These are phyloP conservation scores for Pristionchus fissidentatus DNA, from an alignment of 2,888 invertebrate genomes.

Conservation along the genomic window DNA sequence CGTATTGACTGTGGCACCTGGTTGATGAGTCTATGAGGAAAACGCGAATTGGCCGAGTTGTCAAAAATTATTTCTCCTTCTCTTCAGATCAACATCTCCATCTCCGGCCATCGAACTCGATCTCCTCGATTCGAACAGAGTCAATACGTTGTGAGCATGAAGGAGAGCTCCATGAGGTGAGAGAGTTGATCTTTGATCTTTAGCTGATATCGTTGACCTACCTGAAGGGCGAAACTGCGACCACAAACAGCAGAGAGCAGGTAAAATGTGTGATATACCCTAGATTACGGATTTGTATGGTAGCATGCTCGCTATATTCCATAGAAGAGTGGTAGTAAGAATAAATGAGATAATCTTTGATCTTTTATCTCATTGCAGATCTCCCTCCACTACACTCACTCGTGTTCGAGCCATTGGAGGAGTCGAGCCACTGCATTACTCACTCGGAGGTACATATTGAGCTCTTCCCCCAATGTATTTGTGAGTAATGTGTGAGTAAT, in stretches of 20 bases:
- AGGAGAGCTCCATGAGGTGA: constrained; percentile 80
- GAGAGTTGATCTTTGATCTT: constrained; percentile 5
- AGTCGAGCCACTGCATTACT: constrained; percentile 62
- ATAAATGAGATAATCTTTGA: background rate
- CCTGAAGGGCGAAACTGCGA: constrained; percentile 7
- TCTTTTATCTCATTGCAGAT: background rate
- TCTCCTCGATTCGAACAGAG: constrained; percentile 66
- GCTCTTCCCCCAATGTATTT: no score
- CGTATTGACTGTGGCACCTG: no score
- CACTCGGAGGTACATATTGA: no score
- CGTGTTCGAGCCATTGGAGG: constrained; percentile 62
- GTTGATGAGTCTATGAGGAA: no score
- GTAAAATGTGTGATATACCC: background rate
- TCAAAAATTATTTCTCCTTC: no score
- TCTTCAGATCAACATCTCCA: constrained; percentile 59
- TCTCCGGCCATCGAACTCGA: constrained; percentile 55
- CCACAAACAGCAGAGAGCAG: background rate
- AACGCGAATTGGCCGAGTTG: no score
- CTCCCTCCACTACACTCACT: constrained; percentile 51
- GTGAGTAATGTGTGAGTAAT: no score
- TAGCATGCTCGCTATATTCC: no score
- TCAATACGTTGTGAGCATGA: constrained; percentile 78
- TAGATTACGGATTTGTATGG: background rate
- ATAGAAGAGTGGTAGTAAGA: background rate
- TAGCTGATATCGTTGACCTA: background rate